phyloP scores from a whole-genome alignment of 2,888 invertebrate genomes.

The Odontocolon sp. region DNA sequence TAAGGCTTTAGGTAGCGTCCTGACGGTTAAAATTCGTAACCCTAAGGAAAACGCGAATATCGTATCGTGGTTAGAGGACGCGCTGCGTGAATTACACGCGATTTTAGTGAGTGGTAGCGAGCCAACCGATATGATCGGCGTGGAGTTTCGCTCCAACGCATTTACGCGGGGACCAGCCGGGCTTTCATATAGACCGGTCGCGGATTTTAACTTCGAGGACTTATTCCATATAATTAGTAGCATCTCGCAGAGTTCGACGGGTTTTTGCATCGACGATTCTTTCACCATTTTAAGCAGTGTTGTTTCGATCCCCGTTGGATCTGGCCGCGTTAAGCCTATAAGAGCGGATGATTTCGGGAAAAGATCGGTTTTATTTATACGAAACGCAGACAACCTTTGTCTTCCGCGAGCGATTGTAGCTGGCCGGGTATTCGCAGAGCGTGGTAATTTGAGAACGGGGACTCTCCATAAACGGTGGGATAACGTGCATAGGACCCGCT shows the following conservation, averaged over 20 bases:
- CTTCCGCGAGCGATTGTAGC: no score
- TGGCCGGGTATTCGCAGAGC: no score
- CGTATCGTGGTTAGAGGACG: not conserved
- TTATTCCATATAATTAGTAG: not conserved
- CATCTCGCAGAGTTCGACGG: not conserved
- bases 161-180: not conserved
- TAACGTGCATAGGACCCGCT: no score
- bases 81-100: not conserved
- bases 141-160: no score
- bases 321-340: not conserved
- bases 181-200: not conserved
- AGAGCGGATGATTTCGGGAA: no score
- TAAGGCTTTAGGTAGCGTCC: not conserved
- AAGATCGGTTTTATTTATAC: no score
- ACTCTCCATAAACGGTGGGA: no score
- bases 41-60: not conserved
- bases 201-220: not conserved
- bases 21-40: not conserved
- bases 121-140: no score
- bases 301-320: not conserved
- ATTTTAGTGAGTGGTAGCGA: not conserved
- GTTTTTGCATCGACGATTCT: no score
- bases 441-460: no score
- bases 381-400: no score
- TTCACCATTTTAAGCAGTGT: not conserved